These are phyloP conservation scores for Cephalopterus ornatus DNA, from an alignment of 2,113 vertebrate genomes.

Conservation along the genomic window DNA sequence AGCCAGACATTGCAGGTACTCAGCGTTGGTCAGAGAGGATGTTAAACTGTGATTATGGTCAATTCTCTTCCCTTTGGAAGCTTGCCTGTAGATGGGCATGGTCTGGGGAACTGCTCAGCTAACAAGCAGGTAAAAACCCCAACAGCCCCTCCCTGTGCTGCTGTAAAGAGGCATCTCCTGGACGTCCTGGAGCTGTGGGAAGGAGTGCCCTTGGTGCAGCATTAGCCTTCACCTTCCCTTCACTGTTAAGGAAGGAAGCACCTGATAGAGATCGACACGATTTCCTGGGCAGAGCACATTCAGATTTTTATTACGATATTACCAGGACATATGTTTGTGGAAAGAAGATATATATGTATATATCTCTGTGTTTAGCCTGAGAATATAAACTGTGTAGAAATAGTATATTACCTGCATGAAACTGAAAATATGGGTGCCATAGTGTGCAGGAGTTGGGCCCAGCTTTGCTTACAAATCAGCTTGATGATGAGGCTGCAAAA, in stretches of 20 bases:
- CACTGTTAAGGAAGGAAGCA: background rate
- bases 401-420: slow-evolving; percentile 62
- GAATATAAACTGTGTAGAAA: slow-evolving; percentile 31
- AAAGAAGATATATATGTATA: slow-evolving; percentile 25
- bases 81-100: background rate
- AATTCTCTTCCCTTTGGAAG: background rate
- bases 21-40: background rate
- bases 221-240: slow-evolving; percentile 12
- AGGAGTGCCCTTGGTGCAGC: slow-evolving; percentile 28
- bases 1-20: background rate
- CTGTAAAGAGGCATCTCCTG: background rate
- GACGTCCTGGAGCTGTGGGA: background rate
- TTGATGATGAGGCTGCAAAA: slow-evolving; percentile 59
- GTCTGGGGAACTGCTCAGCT: background rate
- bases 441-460: slow-evolving; percentile 23
- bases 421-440: slow-evolving; percentile 45
- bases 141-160: background rate
- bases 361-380: slow-evolving; percentile 24
- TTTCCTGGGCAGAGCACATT: slow-evolving; percentile 43
- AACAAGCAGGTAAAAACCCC: background rate
- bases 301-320: slow-evolving; percentile 62
- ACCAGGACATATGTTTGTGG: slow-evolving; percentile 47
- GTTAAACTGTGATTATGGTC: background rate
- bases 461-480: slow-evolving; percentile 71
- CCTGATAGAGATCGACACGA: slow-evolving; percentile 19